Conservation (phyloP, 2,888 invertebrate genomes). For the Muscina levida region DNA sequence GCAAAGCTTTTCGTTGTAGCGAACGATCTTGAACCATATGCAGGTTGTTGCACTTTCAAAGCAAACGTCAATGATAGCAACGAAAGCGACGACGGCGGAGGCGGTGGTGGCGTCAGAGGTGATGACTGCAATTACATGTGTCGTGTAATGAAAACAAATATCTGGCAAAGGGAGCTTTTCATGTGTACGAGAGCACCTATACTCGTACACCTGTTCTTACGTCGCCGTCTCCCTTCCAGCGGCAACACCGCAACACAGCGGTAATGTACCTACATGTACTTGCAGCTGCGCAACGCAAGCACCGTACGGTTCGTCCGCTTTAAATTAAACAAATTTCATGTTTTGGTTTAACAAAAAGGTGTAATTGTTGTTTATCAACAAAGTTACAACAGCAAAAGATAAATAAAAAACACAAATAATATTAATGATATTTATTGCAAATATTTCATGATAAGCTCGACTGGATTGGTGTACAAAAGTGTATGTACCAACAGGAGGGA, state of each 20-base stretch:
- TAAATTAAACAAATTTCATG: neutral
- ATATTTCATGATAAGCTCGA: too few relatives aligned
- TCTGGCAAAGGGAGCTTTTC: constrained; percentile 2
- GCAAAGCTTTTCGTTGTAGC: constrained; percentile 30
- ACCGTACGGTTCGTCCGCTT: too few relatives aligned
- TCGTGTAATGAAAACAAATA: neutral
- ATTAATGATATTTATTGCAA: too few relatives aligned
- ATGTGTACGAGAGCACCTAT: neutral
- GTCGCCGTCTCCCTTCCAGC: too few relatives aligned
- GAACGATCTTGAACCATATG: constrained; percentile 78
- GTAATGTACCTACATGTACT: too few relatives aligned
- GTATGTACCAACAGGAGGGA: too few relatives aligned
- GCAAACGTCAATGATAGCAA: too few relatives aligned
- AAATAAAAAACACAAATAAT: constrained; percentile 41
- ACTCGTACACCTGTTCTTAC: too few relatives aligned
- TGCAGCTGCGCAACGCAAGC: too few relatives aligned
- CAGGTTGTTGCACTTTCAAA: constrained; percentile 76
- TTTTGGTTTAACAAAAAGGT: constrained; percentile 11
- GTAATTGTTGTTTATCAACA: constrained; percentile 49
- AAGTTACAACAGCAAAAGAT: constrained; percentile 19
- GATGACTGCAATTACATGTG: constrained; percentile 6
- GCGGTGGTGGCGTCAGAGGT: constrained; percentile 3
- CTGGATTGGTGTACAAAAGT: too few relatives aligned
- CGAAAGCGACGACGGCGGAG: neutral
- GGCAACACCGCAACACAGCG: too few relatives aligned